Percentiles rank a stretch among this genome's conserved stretches.
phyloP scores from a whole-genome alignment of 1,140 invertebrate species.

The Telenomus remus region DNA sequence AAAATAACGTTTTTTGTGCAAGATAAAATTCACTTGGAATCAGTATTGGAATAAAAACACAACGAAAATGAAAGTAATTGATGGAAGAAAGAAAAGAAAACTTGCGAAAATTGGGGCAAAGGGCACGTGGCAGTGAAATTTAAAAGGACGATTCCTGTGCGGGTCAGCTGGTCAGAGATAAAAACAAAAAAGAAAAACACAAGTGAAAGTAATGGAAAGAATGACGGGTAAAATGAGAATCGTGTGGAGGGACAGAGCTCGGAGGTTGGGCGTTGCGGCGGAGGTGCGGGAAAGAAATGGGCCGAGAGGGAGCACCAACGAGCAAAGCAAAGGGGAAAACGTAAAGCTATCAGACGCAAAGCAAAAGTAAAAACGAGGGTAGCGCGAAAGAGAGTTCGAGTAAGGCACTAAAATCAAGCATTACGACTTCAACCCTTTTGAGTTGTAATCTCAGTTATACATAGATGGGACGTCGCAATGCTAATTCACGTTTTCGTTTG shows the following conservation, averaged over 20 bases:
- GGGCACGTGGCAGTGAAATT: constrained; percentile 41
- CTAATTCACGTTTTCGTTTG: constrained; percentile 71
- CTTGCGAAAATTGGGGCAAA: constrained; percentile 17
- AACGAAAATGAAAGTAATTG: no score
- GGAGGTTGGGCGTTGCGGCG: constrained; percentile 26
- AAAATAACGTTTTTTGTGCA: no score
- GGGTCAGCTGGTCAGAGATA: constrained; percentile 62
- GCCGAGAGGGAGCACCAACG: constrained; percentile 42
- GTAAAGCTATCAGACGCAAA: constrained; percentile 58
- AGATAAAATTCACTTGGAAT: no score
- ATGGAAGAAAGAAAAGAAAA: background rate
- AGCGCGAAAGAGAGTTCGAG: constrained; percentile 29
- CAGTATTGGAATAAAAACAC: no score
- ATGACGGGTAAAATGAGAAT: constrained; percentile 55
- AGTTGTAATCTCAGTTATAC: constrained; percentile 66
- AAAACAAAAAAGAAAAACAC: constrained; percentile 48
- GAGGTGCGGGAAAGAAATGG: constrained; percentile 48
- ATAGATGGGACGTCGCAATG: constrained; percentile 57
- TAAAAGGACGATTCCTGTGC: constrained; percentile 58
- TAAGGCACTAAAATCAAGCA: constrained; percentile 72
- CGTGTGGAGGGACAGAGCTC: constrained; percentile 45
- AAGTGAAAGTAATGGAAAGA: constrained; percentile 58
- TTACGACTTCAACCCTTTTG: constrained; percentile 69
- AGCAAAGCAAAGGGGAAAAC: constrained; percentile 50
- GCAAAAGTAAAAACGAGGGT: constrained; percentile 61